Percentiles rank a stretch among this genome's conserved stretches.
These are phyloP conservation scores for Mionectes olivaceus DNA, from an alignment of 2,797 vertebrate genomes.

Conservation along the genomic window DNA sequence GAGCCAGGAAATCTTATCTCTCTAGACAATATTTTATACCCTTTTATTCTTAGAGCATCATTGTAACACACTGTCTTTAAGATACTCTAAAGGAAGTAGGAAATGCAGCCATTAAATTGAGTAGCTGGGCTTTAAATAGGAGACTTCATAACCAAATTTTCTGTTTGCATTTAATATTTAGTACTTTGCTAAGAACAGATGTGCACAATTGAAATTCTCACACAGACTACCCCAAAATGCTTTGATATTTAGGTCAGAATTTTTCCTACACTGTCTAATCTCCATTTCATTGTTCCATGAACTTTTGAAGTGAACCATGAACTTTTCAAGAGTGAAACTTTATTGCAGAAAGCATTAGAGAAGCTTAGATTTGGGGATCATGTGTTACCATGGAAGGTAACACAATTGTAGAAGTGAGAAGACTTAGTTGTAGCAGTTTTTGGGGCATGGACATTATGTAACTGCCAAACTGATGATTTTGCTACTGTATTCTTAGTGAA, in stretches of 20 bases:
- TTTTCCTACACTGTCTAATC: not conserved
- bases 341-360: not conserved
- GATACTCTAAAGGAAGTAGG: not conserved
- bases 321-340: not conserved
- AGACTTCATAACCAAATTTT: not conserved
- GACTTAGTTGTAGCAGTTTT: rapidly evolving
- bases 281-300: not conserved
- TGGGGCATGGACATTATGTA: not conserved
- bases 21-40: not conserved
- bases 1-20: not conserved
- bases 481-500: not conserved
- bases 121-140: not conserved
- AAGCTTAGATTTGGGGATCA: not conserved
- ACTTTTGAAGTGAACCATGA: not conserved
- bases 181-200: not conserved
- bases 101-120: not conserved
- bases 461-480: not conserved
- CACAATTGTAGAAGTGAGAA: rapidly evolving
- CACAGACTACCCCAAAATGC: not conserved
- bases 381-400: not conserved
- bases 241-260: not conserved
- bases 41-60: not conserved
- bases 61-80: not conserved
- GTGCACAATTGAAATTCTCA: not conserved
- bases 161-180: not conserved